Percentiles rank a stretch among this genome's conserved stretches.
phyloP scores from a whole-genome alignment of 2,797 vertebrate species.

The Etheostoma nigrum region DNA sequence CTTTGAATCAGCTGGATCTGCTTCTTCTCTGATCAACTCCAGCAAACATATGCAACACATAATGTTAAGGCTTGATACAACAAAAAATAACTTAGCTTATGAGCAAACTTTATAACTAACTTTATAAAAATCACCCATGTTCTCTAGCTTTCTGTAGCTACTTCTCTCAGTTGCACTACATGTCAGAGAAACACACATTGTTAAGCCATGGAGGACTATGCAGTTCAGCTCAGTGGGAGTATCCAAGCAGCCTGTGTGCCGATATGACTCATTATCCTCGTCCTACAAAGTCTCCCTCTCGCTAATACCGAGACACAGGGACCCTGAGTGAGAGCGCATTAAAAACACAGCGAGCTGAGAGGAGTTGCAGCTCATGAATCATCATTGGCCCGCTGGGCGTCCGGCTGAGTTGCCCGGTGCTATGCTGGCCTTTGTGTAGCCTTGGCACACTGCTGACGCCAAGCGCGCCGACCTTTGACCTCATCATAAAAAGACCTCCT shows the following conservation, averaged over 20 bases:
- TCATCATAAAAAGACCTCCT: slow-evolving; percentile 67
- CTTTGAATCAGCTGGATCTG: not conserved
- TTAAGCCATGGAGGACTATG: slow-evolving; percentile 1
- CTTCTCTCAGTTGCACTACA: not conserved
- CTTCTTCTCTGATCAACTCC: not conserved
- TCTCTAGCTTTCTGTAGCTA: not conserved
- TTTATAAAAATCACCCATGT: not conserved
- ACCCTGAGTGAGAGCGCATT: slow-evolving; percentile 18
- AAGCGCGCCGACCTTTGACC: slow-evolving; percentile 63
- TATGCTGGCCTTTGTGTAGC: slow-evolving; percentile 55
- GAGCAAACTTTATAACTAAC: not conserved
- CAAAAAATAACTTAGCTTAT: not conserved
- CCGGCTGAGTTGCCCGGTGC: slow-evolving; percentile 37
- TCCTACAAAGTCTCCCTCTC: slow-evolving; percentile 17
- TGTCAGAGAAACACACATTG: not conserved
- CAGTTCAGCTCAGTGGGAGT: slow-evolving; percentile 14
- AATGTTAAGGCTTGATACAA: not conserved
- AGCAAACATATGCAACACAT: not conserved
- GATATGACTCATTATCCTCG: slow-evolving; percentile 45
- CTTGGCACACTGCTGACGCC: slow-evolving; percentile 54
- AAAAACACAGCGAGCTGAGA: slow-evolving; percentile 8
- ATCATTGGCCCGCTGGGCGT: slow-evolving; percentile 49
- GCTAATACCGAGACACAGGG: slow-evolving; percentile 29
- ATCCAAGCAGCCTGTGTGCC: not conserved
- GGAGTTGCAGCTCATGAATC: slow-evolving; percentile 67